Base-by-base conservation (phyloP, 2,797 vertebrate species). In the Melanotaenia boesemani region DNA sequence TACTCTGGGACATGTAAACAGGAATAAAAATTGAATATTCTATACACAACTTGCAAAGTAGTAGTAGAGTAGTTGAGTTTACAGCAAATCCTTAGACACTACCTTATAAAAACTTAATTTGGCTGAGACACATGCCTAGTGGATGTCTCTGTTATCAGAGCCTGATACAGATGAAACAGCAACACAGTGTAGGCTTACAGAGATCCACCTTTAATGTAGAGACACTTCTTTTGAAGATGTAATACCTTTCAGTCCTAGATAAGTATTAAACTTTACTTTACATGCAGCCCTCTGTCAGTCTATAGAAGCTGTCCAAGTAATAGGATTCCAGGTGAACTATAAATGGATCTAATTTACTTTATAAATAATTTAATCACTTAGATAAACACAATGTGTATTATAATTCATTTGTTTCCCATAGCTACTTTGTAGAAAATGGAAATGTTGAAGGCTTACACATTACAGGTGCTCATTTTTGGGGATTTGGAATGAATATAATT, bases 401-500 rank as follows among this genome's bases (percentile, higher is more conserved):
- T 22, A 26, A 56, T 26, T 30, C 16, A 11, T 5, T 55, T 28
- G 60, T 78, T 48, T 48, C 39, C 5, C 5, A 36, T 60, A 74
- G 41, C 54, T 54, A 65, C 15, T 28, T 2, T 28, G 24, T 56
- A 0, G 36, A 75, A 82, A 87, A 82, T 66, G 30, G 74, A 81
- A 83, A 86, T 61, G 52, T 59, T 69, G 48, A 87, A 83, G 60
- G 61, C 28, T n/a, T 73, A 59, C 60, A 52, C 54, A 30, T 30
- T 30, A 30, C 30, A 30, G 55, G 30, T 73, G 74, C 57, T 77
- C 36, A 67, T 79, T 82, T 76, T 37, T 59, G 54, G 70, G 83
- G 80, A 87, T 88, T 83, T 88, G 15, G 11, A 86, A 76, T 81
- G 74, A 72, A 22, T 58, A 39, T 34, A 67, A 86, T 54, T 86